Base-by-base conservation (phyloP, 2,888 invertebrate genomes). In the Metallyticus violacea region DNA sequence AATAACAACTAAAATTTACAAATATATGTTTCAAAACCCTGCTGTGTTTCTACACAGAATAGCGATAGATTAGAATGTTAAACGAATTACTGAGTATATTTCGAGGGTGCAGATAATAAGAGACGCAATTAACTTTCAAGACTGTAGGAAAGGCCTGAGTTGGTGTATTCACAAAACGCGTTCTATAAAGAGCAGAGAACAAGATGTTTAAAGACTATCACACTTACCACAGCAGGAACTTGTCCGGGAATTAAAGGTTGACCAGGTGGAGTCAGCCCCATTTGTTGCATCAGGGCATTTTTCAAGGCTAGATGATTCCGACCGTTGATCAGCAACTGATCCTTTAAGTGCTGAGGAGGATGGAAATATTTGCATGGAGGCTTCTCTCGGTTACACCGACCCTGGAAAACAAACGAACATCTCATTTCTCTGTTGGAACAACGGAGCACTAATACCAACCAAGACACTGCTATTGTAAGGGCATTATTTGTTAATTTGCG, bases 361-460 rank as follows among this genome's bases (percentile, higher is more conserved):
- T 99, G 99, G 94, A 99, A 99, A 94, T 99, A 99, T 95, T 99
- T 99, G 97, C 99, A 99, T 91, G 99, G 99, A 89, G 99, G 99
- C 93, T 99, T 99, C 94, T 99, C 99, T 91, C 99, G 96, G 93
- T 99, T 99, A 95, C 99, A 99, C 94, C 99, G 98, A 92, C 99
- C 99, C 99, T 99, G 95, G 7, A 94, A 94, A 89, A 89, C 6
- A 83, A 76, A 80, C 0, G 1, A 22, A n/a, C n/a, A 62, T 40
- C 0, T 15, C 40, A 7, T 62, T 62, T 3, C 9, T 62, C 4
- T 62, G 15, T 22, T 62, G 40, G 9, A 40, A 40, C 9, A 40
- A 40, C 2, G 40, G 15, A 40, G 1, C 9, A 40, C 1, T 2
- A 9, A 40, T 40, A n/a, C n/a, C n/a, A n/a, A n/a, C n/a, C n/a